Percentiles rank a stretch among this genome's conserved stretches.
Conservation (phyloP, 2,797 vertebrate species). For the Borostomias antarcticus region DNA sequence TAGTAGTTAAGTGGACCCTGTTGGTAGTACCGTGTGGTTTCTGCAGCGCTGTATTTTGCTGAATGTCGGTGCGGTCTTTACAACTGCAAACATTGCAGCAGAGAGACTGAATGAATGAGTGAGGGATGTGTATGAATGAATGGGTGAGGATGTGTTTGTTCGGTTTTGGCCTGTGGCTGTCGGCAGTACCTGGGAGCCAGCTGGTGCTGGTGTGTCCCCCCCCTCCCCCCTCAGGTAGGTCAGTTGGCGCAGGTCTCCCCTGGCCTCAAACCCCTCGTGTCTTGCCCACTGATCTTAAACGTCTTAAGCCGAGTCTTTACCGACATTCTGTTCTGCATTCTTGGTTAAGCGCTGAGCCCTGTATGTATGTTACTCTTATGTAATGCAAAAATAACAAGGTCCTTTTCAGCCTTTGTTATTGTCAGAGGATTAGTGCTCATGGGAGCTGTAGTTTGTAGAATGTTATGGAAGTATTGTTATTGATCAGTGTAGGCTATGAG, state of each 20-base stretch:
- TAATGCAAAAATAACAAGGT: slow-evolving; percentile 37
- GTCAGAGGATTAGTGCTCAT: slow-evolving; percentile 38
- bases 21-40: neutral
- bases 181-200: neutral
- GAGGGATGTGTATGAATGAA: neutral
- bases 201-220: neutral
- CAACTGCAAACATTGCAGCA: neutral
- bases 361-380: slow-evolving; percentile 38
- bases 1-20: no score
- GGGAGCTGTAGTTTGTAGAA: slow-evolving; percentile 44
- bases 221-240: slow-evolving; percentile 18
- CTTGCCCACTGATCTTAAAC: slow-evolving; percentile 30
- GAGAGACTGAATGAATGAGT: neutral
- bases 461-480: slow-evolving; percentile 55
- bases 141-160: neutral
- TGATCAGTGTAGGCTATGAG: slow-evolving; percentile 43
- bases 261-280: neutral
- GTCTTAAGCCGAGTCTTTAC: slow-evolving; percentile 64
- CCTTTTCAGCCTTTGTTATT: slow-evolving; percentile 36
- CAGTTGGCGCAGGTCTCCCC: neutral
- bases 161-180: neutral
- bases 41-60: neutral
- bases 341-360: slow-evolving; percentile 33
- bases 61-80: neutral
- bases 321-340: slow-evolving; percentile 39